Percentiles rank a stretch among this genome's conserved stretches.
These are phyloP conservation scores for Columbina picui DNA, from an alignment of 2,113 vertebrate genomes.

Conservation along the genomic window DNA sequence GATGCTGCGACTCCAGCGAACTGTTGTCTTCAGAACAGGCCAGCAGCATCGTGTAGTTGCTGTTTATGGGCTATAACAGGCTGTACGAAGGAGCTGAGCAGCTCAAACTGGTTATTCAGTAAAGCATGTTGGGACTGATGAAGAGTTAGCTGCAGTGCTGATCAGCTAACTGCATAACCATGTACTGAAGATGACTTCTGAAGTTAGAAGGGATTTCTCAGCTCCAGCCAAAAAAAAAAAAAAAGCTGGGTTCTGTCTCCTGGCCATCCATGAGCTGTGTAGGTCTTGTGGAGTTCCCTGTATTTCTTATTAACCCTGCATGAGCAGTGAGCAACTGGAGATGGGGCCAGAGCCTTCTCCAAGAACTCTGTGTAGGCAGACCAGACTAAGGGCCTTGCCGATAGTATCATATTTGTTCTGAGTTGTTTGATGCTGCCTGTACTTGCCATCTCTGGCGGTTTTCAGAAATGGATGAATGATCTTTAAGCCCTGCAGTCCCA, in stretches of 20 bases:
- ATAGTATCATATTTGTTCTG: rapidly evolving
- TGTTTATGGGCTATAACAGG: not conserved
- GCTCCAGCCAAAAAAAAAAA: not conserved
- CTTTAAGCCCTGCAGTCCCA: not conserved
- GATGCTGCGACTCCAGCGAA: not conserved
- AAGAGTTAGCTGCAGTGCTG: not conserved
- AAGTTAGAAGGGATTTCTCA: not conserved
- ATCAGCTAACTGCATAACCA: not conserved
- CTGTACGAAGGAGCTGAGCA: not conserved
- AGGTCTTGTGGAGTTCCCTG: not conserved
- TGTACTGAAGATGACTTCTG: not conserved
- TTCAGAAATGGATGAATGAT: not conserved
- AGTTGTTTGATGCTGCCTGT: not conserved
- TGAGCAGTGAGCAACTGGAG: rapidly evolving
- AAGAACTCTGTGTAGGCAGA: not conserved
- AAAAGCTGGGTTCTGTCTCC: not conserved
- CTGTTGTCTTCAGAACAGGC: not conserved
- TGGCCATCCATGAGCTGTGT: not conserved
- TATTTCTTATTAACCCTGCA: slow-evolving; percentile 9
- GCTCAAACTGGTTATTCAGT: not conserved
- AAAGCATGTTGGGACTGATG: rapidly evolving
- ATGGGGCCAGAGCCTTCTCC: not conserved
- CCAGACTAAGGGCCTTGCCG: not conserved
- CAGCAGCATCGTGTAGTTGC: rapidly evolving
- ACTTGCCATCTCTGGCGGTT: not conserved